These are phyloP conservation scores for Heliconius aoede DNA, from an alignment of 2,888 invertebrate genomes.

Conservation along the genomic window DNA sequence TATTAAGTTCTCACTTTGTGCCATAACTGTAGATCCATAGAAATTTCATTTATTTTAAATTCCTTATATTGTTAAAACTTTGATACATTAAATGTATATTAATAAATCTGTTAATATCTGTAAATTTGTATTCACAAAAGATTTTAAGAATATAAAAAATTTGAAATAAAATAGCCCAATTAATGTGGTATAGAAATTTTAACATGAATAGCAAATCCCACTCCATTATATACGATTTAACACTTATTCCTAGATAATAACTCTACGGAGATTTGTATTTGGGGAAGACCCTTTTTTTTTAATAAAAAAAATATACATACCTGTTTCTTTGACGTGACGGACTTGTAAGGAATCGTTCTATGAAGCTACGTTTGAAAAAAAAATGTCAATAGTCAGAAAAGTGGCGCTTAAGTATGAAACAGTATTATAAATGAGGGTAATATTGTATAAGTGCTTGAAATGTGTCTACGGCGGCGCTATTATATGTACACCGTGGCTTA, in stretches of 20 bases:
- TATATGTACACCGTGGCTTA: constrained; percentile 52
- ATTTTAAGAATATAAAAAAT: neutral
- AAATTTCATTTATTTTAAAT: too few relatives aligned
- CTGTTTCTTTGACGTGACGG: constrained; percentile 61
- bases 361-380: constrained; percentile 67
- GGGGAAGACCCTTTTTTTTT: constrained; percentile 65
- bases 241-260: constrained; percentile 42
- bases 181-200: constrained; percentile 6
- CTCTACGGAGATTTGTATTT: constrained; percentile 53
- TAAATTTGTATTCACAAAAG: neutral
- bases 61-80: too few relatives aligned
- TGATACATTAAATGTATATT: too few relatives aligned
- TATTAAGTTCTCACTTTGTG: too few relatives aligned
- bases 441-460: constrained; percentile 37
- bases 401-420: constrained; percentile 75
- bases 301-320: constrained; percentile 63
- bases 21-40: too few relatives aligned
- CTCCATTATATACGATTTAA: constrained; percentile 44
- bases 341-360: constrained; percentile 71
- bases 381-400: constrained; percentile 65
- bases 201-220: constrained; percentile 23
- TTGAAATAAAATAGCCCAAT: constrained; percentile 6
- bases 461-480: constrained; percentile 41
- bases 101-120: too few relatives aligned
- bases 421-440: constrained; percentile 42